Conservation (phyloP, 2,797 vertebrate genomes). For the Staurois parvus region DNA sequence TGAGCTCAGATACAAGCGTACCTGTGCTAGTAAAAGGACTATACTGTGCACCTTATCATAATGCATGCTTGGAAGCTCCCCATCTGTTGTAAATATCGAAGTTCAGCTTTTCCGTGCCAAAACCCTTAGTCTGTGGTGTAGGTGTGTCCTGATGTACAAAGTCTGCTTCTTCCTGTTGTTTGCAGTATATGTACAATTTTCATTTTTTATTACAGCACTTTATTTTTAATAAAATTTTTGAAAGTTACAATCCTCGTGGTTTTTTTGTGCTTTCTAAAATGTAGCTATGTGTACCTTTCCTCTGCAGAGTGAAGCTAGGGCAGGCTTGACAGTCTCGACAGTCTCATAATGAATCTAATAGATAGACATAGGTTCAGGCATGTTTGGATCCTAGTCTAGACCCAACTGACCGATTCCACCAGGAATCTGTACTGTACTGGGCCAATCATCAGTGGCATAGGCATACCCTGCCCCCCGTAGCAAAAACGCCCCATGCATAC, state of each 20-base stretch:
- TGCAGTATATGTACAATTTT: slow-evolving; percentile 35
- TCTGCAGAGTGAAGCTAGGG: too few relatives aligned
- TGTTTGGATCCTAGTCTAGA: too few relatives aligned
- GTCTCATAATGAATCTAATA: too few relatives aligned
- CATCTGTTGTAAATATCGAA: slow-evolving; percentile 47
- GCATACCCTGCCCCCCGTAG: too few relatives aligned
- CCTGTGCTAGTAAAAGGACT: slow-evolving; percentile 23
- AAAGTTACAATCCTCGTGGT: neutral
- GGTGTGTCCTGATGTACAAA: slow-evolving; percentile 37
- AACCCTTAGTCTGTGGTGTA: slow-evolving; percentile 43
- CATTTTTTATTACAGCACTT: slow-evolving; percentile 59
- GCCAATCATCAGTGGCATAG: too few relatives aligned
- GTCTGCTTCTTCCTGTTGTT: slow-evolving; percentile 36
- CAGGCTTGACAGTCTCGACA: too few relatives aligned
- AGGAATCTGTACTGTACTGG: too few relatives aligned
- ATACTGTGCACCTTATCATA: slow-evolving; percentile 38
- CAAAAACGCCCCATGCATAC: too few relatives aligned
- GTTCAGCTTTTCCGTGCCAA: slow-evolving; percentile 56
- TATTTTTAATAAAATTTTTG: slow-evolving; percentile 62
- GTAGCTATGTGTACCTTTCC: neutral
- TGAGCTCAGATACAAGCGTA: slow-evolving; percentile 13
- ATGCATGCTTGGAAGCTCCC: slow-evolving; percentile 40
- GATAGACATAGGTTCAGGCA: too few relatives aligned
- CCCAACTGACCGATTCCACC: too few relatives aligned
- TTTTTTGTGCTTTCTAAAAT: neutral